Percentiles rank a stretch among this genome's conserved stretches.
These are phyloP conservation scores for Diarsia brunnea DNA, from an alignment of 2,888 invertebrate genomes.

Conservation along the genomic window DNA sequence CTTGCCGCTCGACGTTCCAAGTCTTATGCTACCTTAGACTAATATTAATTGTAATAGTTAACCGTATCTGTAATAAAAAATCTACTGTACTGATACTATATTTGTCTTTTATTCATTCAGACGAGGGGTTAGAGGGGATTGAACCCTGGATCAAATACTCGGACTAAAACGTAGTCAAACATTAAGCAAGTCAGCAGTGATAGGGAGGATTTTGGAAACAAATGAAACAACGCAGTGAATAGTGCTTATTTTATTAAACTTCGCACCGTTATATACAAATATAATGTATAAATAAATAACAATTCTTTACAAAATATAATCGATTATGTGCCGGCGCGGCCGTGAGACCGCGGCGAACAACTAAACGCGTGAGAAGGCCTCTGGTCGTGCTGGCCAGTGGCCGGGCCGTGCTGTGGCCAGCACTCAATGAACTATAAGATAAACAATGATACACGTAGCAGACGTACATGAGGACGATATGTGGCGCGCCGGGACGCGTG, in stretches of 20 bases:
- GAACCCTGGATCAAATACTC: neutral
- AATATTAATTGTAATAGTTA: constrained; percentile 36
- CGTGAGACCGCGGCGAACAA: constrained; percentile 69
- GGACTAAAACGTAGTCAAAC: neutral
- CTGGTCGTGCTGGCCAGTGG: constrained; percentile 70
- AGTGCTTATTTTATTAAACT: constrained; percentile 88
- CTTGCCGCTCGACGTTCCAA: neutral
- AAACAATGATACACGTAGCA: constrained; percentile 62
- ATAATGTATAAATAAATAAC: constrained; percentile 90
- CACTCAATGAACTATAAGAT: constrained; percentile 59
- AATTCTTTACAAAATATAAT: constrained; percentile 89
- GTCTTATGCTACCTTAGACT: constrained; percentile 11
- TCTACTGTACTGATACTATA: constrained; percentile 20
- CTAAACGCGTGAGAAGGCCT: constrained; percentile 83
- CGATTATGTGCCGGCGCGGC: constrained; percentile 75
- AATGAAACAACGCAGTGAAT: constrained; percentile 77
- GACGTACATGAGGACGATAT: constrained; percentile 68
- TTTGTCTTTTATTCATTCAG: constrained; percentile 27
- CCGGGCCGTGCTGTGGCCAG: constrained; percentile 31
- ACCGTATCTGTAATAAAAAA: constrained; percentile 44
- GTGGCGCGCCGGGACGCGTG: constrained; percentile 32
- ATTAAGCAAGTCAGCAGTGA: neutral
- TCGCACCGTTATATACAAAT: constrained; percentile 90
- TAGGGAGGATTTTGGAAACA: constrained; percentile 15
- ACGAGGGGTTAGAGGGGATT: too few relatives aligned